A percentile compares a stretch with the other conserved stretches of the same genome.
phyloP scores from a whole-genome alignment of 1,140 invertebrate genomes.

The Periplaneta americana region DNA sequence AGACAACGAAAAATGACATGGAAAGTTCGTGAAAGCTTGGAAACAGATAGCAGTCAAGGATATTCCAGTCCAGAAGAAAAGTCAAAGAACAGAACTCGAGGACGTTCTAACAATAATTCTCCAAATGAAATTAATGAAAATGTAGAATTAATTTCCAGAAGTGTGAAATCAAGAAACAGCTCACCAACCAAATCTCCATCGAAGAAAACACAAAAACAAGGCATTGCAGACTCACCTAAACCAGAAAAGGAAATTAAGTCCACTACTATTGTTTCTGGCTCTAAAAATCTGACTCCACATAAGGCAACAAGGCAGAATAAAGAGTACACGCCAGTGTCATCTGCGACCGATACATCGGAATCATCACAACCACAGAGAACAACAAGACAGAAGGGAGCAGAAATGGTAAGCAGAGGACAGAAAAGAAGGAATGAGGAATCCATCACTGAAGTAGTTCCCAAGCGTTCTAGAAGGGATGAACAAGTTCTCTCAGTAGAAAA shows the following conservation, averaged over 20 bases:
- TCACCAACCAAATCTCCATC: not conserved
- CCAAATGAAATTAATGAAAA: not conserved
- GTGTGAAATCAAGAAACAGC: not conserved
- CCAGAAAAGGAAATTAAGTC: not conserved
- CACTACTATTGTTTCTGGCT: not conserved
- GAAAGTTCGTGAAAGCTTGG: not conserved
- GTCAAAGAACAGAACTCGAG: not conserved
- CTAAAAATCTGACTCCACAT: not conserved
- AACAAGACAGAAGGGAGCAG: not conserved
- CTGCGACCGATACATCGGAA: not conserved
- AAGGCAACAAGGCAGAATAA: not conserved
- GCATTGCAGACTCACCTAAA: not conserved
- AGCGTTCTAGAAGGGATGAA: not conserved
- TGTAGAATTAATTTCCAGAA: not conserved
- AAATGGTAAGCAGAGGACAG: not conserved
- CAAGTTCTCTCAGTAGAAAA: not conserved
- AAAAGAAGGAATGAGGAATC: not conserved
- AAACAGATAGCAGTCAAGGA: not conserved
- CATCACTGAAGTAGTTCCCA: not conserved
- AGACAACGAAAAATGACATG: not conserved
- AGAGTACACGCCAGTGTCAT: not conserved
- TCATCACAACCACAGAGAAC: not conserved
- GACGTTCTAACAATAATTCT: not conserved
- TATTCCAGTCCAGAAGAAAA: not conserved
- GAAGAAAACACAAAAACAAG: not conserved